Conservation (phyloP, 2,888 invertebrate species). For the Zygogramma bicolorata region DNA sequence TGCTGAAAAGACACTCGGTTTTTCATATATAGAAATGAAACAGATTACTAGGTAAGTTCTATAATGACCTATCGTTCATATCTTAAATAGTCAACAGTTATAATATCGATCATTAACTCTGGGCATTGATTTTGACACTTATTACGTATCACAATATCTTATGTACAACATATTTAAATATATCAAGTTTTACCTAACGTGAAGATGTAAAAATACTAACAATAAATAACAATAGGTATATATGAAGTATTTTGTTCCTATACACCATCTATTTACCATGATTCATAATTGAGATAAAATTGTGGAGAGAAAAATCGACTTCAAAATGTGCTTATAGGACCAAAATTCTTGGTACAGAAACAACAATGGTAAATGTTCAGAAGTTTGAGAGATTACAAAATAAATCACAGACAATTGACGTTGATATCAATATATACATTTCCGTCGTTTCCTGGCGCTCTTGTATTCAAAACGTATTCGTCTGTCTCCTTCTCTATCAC, state of each 20-base stretch:
- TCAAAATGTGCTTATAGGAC: constrained; percentile 27
- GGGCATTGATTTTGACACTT: constrained; percentile 26
- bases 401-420: constrained; percentile 41
- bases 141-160: constrained; percentile 33
- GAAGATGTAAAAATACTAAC: constrained; percentile 41
- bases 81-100: constrained; percentile 6
- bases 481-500: too few species aligned
- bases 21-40: too few species aligned
- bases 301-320: not conserved
- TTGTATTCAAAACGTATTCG: too few species aligned
- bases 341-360: constrained; percentile 27
- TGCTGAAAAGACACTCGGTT: too few species aligned
- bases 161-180: constrained; percentile 28
- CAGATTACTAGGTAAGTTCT: not conserved
- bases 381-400: constrained; percentile 21
- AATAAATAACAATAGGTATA: constrained; percentile 37
- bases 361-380: constrained; percentile 28
- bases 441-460: too few species aligned
- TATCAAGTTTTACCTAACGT: constrained; percentile 28
- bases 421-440: constrained; percentile 29
- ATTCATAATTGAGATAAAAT: constrained; percentile 2
- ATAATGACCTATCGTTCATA: not conserved
- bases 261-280: constrained; percentile 12
- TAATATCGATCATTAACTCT: constrained; percentile 2
- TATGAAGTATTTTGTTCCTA: constrained; percentile 22